phyloP scores from a whole-genome alignment of 1,140 invertebrate species.

The Paraescarpia echinospica region DNA sequence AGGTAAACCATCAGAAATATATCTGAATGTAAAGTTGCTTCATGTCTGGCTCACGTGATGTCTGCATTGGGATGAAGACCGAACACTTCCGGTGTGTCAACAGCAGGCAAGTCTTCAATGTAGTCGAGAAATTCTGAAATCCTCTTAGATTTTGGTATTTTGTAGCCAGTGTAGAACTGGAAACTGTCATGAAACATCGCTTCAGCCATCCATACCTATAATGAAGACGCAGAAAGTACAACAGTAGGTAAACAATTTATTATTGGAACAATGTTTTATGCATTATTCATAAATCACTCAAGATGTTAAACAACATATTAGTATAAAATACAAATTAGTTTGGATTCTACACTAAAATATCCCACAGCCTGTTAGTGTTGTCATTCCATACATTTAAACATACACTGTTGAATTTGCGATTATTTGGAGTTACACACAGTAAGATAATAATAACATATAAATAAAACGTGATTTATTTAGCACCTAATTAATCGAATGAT shows the following conservation, averaged over 20 bases:
- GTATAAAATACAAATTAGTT: neutral
- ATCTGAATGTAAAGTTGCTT: slow-evolving; percentile 65
- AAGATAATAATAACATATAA: too few species aligned
- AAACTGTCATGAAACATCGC: slow-evolving; percentile 62
- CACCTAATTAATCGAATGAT: too few species aligned
- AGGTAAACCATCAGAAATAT: neutral
- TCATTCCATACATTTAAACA: neutral
- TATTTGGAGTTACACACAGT: neutral
- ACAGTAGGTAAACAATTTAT: neutral
- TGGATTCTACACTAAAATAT: neutral
- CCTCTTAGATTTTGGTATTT: slow-evolving; percentile 55
- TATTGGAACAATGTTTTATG: neutral
- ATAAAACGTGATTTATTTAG: too few species aligned
- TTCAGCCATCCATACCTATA: slow-evolving; percentile 53
- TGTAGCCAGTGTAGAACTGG: slow-evolving; percentile 59
- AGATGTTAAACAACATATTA: neutral
- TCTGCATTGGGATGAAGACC: slow-evolving; percentile 64
- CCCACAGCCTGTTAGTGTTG: neutral
- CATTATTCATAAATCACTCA: neutral
- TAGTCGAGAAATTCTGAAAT: slow-evolving; percentile 50
- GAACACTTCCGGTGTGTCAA: slow-evolving; percentile 93
- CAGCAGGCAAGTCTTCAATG: slow-evolving; percentile 79
- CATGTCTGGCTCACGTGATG: slow-evolving; percentile 90
- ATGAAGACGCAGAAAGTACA: slow-evolving; percentile 15
- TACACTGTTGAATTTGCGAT: neutral